Evolutionary conservation across 2,113 vertebrate species (phyloP).

Genomic region (Hippocampus comes): DNA sequence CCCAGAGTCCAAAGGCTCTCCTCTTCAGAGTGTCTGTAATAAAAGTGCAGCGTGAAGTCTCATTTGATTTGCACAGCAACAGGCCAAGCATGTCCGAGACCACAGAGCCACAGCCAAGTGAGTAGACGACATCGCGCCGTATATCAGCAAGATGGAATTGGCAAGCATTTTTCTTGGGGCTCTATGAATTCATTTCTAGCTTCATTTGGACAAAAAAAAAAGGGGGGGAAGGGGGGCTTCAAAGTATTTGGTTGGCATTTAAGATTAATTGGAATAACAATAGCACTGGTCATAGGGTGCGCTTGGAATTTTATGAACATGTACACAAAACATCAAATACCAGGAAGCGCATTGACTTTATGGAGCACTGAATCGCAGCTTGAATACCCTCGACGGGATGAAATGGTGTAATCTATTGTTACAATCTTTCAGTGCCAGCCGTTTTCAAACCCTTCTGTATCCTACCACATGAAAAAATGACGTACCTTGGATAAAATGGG

Average conservation of each 20-base stretch:
- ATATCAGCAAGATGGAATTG: not conserved
- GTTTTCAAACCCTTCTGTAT: too few relatives aligned
- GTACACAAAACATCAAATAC: not conserved
- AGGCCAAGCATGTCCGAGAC: slow-evolving; percentile 41
- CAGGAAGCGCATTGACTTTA: not conserved
- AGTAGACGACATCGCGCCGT: slow-evolving; percentile 35
- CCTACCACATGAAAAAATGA: too few relatives aligned
- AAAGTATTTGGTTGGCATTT: slow-evolving; percentile 10
- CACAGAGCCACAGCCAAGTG: slow-evolving; percentile 31
- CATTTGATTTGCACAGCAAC: slow-evolving; percentile 5
- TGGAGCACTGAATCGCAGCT: not conserved
- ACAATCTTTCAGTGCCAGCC: too few relatives aligned
- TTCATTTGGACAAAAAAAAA: not conserved
- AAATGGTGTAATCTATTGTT: not conserved
- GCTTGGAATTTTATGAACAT: not conserved
- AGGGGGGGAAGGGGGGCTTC: not conserved
- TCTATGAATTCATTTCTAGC: slow-evolving; percentile 8
- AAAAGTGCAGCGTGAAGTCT: slow-evolving; percentile 22
- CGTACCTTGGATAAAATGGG: too few relatives aligned
- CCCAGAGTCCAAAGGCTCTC: slow-evolving; percentile 47
- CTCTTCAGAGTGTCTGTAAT: slow-evolving; percentile 3
- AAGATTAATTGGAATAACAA: not conserved
- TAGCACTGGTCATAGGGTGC: not conserved
- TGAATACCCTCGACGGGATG: not conserved
- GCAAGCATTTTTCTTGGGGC: not conserved